Percentiles rank a stretch among this genome's conserved stretches.
Evolutionary conservation across 2,888 invertebrate genomes (phyloP).

Genomic region (Apamea monoglypha): DNA sequence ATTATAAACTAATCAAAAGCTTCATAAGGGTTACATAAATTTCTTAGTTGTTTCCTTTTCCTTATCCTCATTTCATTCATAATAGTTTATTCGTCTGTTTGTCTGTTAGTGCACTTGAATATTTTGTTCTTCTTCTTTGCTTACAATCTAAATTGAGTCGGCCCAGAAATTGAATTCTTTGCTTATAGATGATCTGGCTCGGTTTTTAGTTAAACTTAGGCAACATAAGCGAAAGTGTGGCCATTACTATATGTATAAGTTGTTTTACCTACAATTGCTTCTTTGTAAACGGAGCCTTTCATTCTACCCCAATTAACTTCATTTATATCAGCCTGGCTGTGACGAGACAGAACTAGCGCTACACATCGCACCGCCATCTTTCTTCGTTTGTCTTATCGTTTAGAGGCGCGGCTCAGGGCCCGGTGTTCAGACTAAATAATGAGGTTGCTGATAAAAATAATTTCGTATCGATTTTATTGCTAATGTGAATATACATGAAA

Average conservation of each 20-base stretch:
- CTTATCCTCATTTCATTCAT: background rate
- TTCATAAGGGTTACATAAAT: background rate
- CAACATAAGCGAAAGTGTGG: background rate
- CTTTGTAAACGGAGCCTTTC: background rate
- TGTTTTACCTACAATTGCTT: background rate
- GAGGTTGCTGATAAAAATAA: slow-evolving; percentile 20
- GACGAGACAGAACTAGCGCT: background rate
- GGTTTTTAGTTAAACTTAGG: background rate
- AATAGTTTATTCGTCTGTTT: background rate
- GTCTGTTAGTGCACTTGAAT: background rate
- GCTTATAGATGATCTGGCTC: background rate
- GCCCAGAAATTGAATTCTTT: background rate
- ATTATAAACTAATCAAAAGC: background rate
- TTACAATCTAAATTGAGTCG: background rate
- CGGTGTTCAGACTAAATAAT: slow-evolving; percentile 25
- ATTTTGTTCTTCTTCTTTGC: background rate
- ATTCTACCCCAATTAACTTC: slow-evolving; percentile 28
- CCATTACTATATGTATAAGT: background rate
- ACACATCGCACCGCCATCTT: slow-evolving; percentile 14
- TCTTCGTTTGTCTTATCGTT: slow-evolving; percentile 30
- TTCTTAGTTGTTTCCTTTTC: background rate
- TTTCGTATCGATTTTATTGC: slow-evolving; percentile 15
- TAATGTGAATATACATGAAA: background rate
- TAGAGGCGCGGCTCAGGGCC: background rate
- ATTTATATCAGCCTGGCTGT: slow-evolving; percentile 5